Evolutionary conservation across 2,797 vertebrate genomes (phyloP).

Genomic region (Mormyrops boulengeri): DNA sequence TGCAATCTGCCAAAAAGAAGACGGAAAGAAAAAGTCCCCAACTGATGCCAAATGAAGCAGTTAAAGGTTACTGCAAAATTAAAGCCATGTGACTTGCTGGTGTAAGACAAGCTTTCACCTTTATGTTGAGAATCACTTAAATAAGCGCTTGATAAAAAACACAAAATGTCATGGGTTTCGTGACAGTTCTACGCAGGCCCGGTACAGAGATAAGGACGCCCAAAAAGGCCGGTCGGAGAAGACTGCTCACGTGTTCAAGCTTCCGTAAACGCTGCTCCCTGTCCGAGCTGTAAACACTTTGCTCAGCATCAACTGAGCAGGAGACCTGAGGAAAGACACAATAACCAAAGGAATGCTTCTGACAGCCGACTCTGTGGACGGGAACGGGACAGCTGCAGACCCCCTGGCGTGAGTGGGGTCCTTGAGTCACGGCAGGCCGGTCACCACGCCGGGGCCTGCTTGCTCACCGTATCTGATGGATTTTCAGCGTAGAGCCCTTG

Average conservation of each 20-base stretch:
- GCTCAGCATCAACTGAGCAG: constrained; percentile 96
- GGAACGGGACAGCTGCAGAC: not conserved
- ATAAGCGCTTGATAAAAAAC: not conserved
- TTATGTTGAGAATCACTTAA: not conserved
- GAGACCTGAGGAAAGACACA: constrained; percentile 65
- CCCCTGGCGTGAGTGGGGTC: not conserved
- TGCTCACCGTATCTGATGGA: constrained; percentile 91
- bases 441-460: not conserved
- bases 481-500: constrained; percentile 95
- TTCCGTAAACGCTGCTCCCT: constrained; percentile 90
- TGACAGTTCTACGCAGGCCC: not conserved
- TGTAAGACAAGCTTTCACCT: not conserved
- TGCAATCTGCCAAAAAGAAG: constrained; percentile 68
- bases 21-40: not conserved
- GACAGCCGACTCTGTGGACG: not conserved
- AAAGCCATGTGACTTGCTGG: not conserved
- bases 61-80: not conserved
- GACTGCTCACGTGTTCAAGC: constrained; percentile 88
- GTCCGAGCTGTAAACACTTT: constrained; percentile 97
- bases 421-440: not conserved
- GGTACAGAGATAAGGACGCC: not conserved
- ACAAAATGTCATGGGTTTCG: not conserved
- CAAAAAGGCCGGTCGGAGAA: not conserved
- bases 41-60: not conserved
- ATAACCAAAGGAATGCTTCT: not conserved